A percentile compares a stretch with the other conserved stretches of the same genome.
These are phyloP conservation scores for Sipha maydis DNA, from an alignment of 2,888 invertebrate genomes.

Conservation along the genomic window DNA sequence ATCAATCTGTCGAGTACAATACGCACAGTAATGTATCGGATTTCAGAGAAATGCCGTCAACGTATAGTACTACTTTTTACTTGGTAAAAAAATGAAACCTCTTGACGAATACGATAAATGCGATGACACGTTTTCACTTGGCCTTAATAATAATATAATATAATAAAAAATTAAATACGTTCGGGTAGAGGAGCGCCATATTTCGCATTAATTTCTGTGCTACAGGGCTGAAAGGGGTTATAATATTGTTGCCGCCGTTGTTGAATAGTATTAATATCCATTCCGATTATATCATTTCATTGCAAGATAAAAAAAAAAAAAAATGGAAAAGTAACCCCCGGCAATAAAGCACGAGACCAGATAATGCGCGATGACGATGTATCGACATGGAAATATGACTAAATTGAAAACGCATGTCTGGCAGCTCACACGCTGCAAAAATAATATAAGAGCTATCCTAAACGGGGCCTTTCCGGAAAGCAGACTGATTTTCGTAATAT, in stretches of 20 bases:
- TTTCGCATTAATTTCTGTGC: not conserved
- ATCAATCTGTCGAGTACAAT: not conserved
- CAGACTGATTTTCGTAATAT: not conserved
- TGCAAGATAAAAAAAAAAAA: not conserved
- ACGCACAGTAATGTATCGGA: slow-evolving; percentile 34
- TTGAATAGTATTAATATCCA: not conserved
- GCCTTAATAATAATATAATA: not conserved
- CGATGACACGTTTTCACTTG: not conserved
- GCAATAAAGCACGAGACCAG: slow-evolving; percentile 10
- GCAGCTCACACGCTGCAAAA: slow-evolving; percentile 1
- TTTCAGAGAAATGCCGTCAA: slow-evolving; percentile 21
- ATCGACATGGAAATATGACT: slow-evolving; percentile 49
- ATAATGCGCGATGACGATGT: slow-evolving; percentile 6
- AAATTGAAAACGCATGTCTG: slow-evolving; percentile 28
- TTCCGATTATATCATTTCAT: not conserved
- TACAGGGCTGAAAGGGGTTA: not conserved
- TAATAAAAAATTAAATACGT: not conserved
- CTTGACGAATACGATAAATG: not conserved
- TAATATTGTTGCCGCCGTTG: not conserved
- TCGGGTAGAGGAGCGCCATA: not conserved
- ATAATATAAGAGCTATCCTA: slow-evolving; percentile 24
- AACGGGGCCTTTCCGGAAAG: not conserved
- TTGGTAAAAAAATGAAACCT: not conserved
- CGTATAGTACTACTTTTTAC: not conserved
- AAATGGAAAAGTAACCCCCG: slow-evolving; percentile 1